These are phyloP conservation scores for Amazona guildingii DNA, from an alignment of 2,113 vertebrate genomes.

Conservation along the genomic window DNA sequence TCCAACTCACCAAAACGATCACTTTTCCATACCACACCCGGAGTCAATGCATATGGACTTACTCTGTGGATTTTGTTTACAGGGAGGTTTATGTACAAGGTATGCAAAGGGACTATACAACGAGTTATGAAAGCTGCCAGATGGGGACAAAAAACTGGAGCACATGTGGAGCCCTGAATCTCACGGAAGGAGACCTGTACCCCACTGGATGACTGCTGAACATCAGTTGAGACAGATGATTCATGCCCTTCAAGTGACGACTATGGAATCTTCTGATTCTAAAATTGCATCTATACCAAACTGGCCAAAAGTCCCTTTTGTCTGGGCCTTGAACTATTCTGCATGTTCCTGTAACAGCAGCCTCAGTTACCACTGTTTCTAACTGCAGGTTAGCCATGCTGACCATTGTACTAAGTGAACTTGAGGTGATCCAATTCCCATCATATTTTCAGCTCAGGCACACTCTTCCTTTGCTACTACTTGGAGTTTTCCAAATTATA, in stretches of 20 bases:
- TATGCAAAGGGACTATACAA: not conserved
- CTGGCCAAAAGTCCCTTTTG: not conserved
- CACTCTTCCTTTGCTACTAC: not conserved
- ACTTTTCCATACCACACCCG: not conserved
- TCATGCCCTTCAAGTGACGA: not conserved
- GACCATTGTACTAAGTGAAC: not conserved
- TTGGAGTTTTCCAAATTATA: slow-evolving; percentile 10
- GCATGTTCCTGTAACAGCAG: not conserved
- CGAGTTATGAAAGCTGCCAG: not conserved
- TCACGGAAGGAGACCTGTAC: not conserved
- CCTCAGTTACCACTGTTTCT: not conserved
- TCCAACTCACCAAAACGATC: not conserved
- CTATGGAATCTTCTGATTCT: not conserved
- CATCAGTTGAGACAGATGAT: not conserved
- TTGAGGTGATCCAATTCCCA: not conserved
- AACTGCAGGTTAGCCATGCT: not conserved
- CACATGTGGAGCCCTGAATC: not conserved
- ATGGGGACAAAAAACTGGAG: not conserved
- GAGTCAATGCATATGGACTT: not conserved
- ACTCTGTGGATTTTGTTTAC: not conserved
- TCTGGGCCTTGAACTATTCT: not conserved
- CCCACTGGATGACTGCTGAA: not conserved
- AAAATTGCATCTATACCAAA: not conserved
- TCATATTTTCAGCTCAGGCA: not conserved
- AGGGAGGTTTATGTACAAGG: not conserved